Percentiles rank a stretch among this genome's conserved stretches.
phyloP scores from a whole-genome alignment of 2,888 invertebrate genomes.

The Sclerodermus sp. region DNA sequence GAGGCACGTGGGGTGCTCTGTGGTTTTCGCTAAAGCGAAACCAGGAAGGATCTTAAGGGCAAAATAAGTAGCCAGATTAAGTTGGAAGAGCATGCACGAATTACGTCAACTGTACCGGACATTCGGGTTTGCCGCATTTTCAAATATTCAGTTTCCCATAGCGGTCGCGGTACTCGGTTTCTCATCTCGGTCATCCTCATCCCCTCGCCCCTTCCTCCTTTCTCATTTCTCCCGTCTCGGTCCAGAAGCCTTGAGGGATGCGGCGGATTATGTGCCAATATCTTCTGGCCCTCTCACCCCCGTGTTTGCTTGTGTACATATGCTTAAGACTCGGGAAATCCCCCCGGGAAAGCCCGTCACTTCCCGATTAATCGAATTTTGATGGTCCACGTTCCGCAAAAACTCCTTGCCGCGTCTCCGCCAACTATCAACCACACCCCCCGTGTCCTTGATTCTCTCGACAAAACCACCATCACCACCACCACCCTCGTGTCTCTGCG shows the following conservation, averaged over 20 bases:
- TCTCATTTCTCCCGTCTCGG: slow-evolving; percentile 1
- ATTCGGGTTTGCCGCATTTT: slow-evolving; percentile 4
- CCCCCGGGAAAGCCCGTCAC: slow-evolving; percentile 5
- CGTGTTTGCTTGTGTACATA: slow-evolving; percentile 1
- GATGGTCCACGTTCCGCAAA: not conserved
- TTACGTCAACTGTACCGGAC: too few relatives aligned
- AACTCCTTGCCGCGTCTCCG: too few relatives aligned
- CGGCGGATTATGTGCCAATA: slow-evolving; percentile 24
- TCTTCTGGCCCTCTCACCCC: slow-evolving; percentile 3
- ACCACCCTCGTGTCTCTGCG: too few relatives aligned
- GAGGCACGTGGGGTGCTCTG: too few relatives aligned
- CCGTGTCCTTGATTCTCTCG: too few relatives aligned
- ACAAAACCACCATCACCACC: too few relatives aligned
- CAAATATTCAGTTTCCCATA: slow-evolving; percentile 35
- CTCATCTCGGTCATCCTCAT: not conserved
- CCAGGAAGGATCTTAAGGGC: too few relatives aligned
- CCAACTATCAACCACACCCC: too few relatives aligned
- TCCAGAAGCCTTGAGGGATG: slow-evolving; percentile 8
- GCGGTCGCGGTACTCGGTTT: slow-evolving; percentile 1
- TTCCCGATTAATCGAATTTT: slow-evolving; percentile 21
- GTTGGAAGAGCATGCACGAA: too few relatives aligned
- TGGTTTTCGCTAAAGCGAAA: too few relatives aligned
- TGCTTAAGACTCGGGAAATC: slow-evolving; percentile 14
- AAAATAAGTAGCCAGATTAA: too few relatives aligned
- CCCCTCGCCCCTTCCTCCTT: too few relatives aligned